phyloP scores from a whole-genome alignment of 2,888 invertebrate genomes.

The Caenorhabditis doughertyi region DNA sequence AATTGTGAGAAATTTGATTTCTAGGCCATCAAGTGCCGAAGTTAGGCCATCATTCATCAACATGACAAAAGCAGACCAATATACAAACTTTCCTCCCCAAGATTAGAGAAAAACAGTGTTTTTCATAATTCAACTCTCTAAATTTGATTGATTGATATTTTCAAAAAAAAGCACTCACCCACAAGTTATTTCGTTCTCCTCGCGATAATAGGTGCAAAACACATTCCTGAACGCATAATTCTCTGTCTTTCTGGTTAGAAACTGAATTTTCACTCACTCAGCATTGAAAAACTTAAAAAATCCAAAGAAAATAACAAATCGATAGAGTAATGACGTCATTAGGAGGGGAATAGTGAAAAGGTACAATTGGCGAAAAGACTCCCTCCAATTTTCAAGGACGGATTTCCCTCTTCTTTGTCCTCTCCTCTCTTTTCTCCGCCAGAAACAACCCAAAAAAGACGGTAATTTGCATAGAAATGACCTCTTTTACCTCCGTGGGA shows the following conservation, averaged over 20 bases:
- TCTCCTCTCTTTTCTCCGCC: not conserved
- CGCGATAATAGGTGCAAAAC: slow-evolving; percentile 82
- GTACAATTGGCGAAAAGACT: not conserved
- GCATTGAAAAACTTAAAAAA: not conserved
- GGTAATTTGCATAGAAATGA: slow-evolving; percentile 49
- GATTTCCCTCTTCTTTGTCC: not conserved
- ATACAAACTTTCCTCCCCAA: too few relatives aligned
- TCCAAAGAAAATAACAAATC: slow-evolving; percentile 4
- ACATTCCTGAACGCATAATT: slow-evolving; percentile 73
- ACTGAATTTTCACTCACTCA: slow-evolving; percentile 31
- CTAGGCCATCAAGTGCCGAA: too few relatives aligned
- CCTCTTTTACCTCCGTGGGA: not conserved
- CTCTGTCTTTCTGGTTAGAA: not conserved
- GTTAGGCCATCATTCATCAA: too few relatives aligned
- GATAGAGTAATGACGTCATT: slow-evolving; percentile 23
- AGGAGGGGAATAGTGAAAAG: not conserved
- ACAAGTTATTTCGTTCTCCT: slow-evolving; percentile 81
- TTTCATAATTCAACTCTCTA: not conserved
- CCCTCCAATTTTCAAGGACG: slow-evolving; percentile 4
- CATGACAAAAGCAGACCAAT: too few relatives aligned
- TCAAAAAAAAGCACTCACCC: slow-evolving; percentile 72
- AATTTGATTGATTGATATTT: not conserved
- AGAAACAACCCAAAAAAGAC: slow-evolving; percentile 9
- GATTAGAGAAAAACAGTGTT: not conserved
- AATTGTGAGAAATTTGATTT: too few relatives aligned